Evolutionary conservation across 2,888 invertebrate species (phyloP), one percentile per base, ranked within the genome.

Genomic region (Eristalis tenax): DNA sequence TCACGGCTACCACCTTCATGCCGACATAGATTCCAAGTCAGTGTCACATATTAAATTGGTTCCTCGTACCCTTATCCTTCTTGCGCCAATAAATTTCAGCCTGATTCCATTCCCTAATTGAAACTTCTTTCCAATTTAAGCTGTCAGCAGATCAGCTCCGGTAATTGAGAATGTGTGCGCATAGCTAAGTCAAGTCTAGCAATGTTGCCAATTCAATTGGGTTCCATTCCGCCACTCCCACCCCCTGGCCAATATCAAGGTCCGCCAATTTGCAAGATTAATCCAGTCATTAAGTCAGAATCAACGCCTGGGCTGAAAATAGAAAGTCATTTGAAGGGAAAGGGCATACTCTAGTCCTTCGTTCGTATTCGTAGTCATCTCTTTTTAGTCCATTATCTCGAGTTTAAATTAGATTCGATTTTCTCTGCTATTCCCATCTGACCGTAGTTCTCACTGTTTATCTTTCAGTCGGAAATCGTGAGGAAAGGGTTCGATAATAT

Each of bases 391-490:
- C 59, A 82, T 85, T 73, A 82, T 77, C 69, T 65, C 22, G 68
- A 74, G 71, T 85, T 73, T 82, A 64, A 85, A 85, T 85, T 85
- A 82, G 77, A 85, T 68, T 64, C 71, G 57, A 80, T 80, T 76
- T 65, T 69, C 22, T 43, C 64, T 32, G 56, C 64, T 3, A 15
- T 78, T 38, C 71, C 1, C 8, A 50, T 15, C 35, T 26, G 13
- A 66, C 35, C 28, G 56, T 13, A 28, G 50, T 23, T 80, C 66
- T 56, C 59, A 64, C 32, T 79, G 57, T 76, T 76, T 79, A 81
- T 88, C 35, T 79, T 89, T 43, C 57, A 93, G 93, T 91, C 91
- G 66, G 91, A 91, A 80, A 91, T 93, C 64, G 91, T 92, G 65
- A 91, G 91, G 71, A 90, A 90, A 77, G 90, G 91, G 56, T 90